Evolutionary conservation across 2,797 vertebrate genomes (phyloP), one percentile per base, ranked within the genome.

Genomic region (Acridotheres tristis): DNA sequence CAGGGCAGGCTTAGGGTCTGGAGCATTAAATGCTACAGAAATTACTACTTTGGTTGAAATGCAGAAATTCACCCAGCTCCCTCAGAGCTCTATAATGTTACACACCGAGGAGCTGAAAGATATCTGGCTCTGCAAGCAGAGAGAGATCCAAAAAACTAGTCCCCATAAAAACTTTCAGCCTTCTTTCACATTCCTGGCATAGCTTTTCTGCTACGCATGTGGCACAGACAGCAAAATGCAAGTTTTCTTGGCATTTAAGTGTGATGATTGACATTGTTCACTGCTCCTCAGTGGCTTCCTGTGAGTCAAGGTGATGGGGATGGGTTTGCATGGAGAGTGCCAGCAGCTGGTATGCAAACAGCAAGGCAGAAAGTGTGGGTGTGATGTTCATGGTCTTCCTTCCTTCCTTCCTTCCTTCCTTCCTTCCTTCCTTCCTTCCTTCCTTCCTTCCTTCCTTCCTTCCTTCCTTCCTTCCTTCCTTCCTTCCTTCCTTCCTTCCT

Each of bases 111-210:
- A 90, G 54, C 85, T 91, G 69, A 80, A 67, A 88, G 79, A 67
- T 76, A 79, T 86, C 89, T 93, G 92, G 57, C 73, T 93, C 34
- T 69, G 54, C 65, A 94, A 73, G 48, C 66, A 75, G 80, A 78
- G 20, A 80, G 15, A 58, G 27, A 63, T n/a, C 22, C 2, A 19
- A 77, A 93, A 90, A 94, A 72, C 36, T 7, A 77, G 50, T 85
- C 74, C 45, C 58, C 81, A 36, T 83, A 76, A 88, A 94, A 93
- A 77, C 54, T 92, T 94, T 89, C 61, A 76, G 59, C 62, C 29
- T 48, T 58, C 77, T 85, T 36, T 58, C 3, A 4, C 93, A 76
- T 96, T 96, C 94, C 84, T 84, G 66, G 47, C 81, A 91, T 92
- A 91, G 76, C 30, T 92, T 83, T 90, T 54, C 67, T 32, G 59